Base-by-base conservation (phyloP, 2,113 vertebrate genomes). In the Cephalophus harveyi region DNA sequence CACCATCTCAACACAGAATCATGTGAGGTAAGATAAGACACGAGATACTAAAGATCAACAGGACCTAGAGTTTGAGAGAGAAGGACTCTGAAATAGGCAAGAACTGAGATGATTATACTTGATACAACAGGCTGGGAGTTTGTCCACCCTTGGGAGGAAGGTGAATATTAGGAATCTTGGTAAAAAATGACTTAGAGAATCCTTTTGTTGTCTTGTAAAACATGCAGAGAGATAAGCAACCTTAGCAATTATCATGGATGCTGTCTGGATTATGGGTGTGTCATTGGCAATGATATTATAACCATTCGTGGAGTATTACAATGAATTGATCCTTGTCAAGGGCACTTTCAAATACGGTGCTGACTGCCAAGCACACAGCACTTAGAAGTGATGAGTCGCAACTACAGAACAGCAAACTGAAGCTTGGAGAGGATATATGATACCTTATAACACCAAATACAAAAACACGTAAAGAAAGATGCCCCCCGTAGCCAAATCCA, bases 141-240 rank as follows among this genome's bases (percentile, higher is more conserved):
- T 79, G 30, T n/a, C 30, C 9, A 23, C 33, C n/a, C 43, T 76
- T 33, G 19, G 15, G 5, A 85, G 28, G 46, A 87, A 62, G 10
- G 6, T 85, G 76, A 86, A 7, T 57, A 48, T 36, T 40, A 84
- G 91, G 36, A 93, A 92, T 71, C 50, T 81, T 30, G 54, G 36
- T 50, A 89, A 87, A 96, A 96, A 89, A 88, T 83, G 30, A 46
- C 57, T 83, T 83, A 91, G 28, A 91, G 46, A 81, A 60, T n/a
- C 15, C 3, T 86, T 87, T 52, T 57, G 40, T 46, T 86, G 64
- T 91, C 55, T 87, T 54, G 15, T 71, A 14, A 92, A 87, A 85
- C 84, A 23, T 19, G 43, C 40, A 64, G 23, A 17, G 19, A 43
- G 28, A 23, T 21, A 30, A 14, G 36, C 2, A 81, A 46, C 16